Evolutionary conservation across 53 echinoderm and acorn worm genomes (phyloP), one percentile per base, ranked within the genome.

Genomic region (Zoroaster sp.): DNA sequence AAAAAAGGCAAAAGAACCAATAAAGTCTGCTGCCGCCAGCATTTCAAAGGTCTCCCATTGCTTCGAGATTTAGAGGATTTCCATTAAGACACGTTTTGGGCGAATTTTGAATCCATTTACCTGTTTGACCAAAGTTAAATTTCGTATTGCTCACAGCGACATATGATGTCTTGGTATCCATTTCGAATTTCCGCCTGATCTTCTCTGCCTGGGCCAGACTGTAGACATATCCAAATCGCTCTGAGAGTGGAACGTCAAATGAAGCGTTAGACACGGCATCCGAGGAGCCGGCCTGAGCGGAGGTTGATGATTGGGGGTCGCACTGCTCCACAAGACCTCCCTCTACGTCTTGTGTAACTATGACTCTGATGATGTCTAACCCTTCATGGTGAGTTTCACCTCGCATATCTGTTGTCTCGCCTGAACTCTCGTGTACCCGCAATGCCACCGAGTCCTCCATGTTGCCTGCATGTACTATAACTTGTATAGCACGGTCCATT

Each of bases 151-250:
- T 71, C 31, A 71, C 49, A 1, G 85, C 70, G 2, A 71, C 71
- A 35, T 47, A 85, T 20, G 71, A 71, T 30, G 72, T 85, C 5
- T 34, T 85, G 72, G 52, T 70, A 8, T 47, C 70, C 47, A 71
- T 7, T 71, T 85, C 85, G 36, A 44, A 85, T 15, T 51, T 36
- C 25, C 85, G 69, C 31, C 71, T 34, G 25, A 71, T 18, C 47
- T 71, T 30, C 71, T 85, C 71, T 4, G 85, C 71, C 35, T 54
- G 72, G 9, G 32, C 85, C 71, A 71, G 18, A n/a, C 49, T 85
- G 72, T 85, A 35, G 35, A 85, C 85, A 46, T 70, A 85, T 4
- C 85, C 85, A 34, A 85, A 85, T 47, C 71, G 85, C 20, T 85
- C 71, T 1, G 85, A 71, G 17, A 85, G 0, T 1, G 85, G 49